phyloP scores from a whole-genome alignment of 1,140 invertebrate genomes.

The Acromyrmex heyeri region DNA sequence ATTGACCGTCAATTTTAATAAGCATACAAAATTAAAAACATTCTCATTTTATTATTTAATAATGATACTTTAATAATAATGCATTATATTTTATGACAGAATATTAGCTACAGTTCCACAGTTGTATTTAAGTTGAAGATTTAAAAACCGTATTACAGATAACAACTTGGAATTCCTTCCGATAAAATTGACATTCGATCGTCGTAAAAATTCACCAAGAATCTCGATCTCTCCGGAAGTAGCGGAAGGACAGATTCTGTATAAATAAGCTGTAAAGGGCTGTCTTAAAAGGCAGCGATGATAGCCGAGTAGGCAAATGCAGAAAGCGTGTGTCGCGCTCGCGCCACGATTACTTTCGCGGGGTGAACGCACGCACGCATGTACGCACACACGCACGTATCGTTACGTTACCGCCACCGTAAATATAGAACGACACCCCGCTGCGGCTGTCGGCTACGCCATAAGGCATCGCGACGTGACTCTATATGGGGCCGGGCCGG shows the following conservation, averaged over 20 bases:
- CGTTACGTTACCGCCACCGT: conserved; percentile 50
- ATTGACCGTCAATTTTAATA: too few relatives aligned
- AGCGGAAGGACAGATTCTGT: background rate
- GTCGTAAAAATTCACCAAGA: background rate
- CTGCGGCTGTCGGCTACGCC: conserved; percentile 39
- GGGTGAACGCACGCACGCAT: conserved; percentile 41
- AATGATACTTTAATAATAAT: too few relatives aligned
- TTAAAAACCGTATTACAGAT: background rate
- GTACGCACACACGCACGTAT: conserved; percentile 21
- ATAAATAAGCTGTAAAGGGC: conserved; percentile 25
- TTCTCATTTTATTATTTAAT: too few relatives aligned
- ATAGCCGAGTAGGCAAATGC: conserved; percentile 20
- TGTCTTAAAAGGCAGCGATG: background rate
- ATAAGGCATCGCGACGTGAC: conserved; percentile 58
- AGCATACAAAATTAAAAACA: too few relatives aligned
- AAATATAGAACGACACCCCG: conserved; percentile 67
- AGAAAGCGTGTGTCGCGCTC: conserved; percentile 38
- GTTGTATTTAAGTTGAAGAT: background rate
- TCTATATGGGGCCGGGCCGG: conserved; percentile 41
- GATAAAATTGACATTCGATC: background rate
- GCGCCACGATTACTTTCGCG: conserved; percentile 59
- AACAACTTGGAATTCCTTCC: background rate
- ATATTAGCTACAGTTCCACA: background rate
- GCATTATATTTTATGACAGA: background rate
- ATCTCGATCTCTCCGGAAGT: conserved; percentile 25